phyloP scores from a whole-genome alignment of 2,113 vertebrate genomes.

The Eleginops maclovinus region DNA sequence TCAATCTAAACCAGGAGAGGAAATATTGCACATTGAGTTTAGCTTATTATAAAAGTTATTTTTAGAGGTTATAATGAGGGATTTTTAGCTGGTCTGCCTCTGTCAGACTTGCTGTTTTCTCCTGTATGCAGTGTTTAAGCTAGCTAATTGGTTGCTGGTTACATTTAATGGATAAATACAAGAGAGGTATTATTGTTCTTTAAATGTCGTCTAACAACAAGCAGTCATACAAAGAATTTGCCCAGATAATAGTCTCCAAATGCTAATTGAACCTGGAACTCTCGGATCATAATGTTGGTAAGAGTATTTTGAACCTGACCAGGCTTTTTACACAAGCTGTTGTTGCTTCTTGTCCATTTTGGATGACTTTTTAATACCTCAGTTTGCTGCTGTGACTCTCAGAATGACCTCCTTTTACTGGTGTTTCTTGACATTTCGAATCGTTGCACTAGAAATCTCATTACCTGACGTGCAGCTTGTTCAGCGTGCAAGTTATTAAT shows the following conservation, averaged over 20 bases:
- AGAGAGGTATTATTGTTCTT: background rate
- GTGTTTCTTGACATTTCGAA: background rate
- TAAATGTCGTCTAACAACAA: background rate
- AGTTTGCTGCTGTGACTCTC: background rate
- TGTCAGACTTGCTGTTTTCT: no score
- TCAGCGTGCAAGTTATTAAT: background rate
- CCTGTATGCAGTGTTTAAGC: background rate
- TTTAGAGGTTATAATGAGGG: no score
- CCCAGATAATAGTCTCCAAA: background rate
- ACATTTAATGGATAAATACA: background rate
- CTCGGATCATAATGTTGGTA: background rate
- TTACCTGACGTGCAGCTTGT: background rate
- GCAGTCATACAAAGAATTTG: background rate
- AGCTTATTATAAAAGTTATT: no score
- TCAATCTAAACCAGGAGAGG: background rate
- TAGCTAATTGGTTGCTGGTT: background rate
- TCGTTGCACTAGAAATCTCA: background rate
- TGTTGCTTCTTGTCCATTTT: background rate
- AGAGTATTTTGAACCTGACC: background rate
- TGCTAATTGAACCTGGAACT: background rate
- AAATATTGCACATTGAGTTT: no score
- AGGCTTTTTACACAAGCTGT: background rate
- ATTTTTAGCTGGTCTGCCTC: no score
- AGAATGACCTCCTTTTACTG: background rate
- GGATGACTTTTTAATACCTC: background rate